These are phyloP conservation scores for Australoheros scitulus DNA, from an alignment of 2,113 vertebrate genomes.

Conservation along the genomic window DNA sequence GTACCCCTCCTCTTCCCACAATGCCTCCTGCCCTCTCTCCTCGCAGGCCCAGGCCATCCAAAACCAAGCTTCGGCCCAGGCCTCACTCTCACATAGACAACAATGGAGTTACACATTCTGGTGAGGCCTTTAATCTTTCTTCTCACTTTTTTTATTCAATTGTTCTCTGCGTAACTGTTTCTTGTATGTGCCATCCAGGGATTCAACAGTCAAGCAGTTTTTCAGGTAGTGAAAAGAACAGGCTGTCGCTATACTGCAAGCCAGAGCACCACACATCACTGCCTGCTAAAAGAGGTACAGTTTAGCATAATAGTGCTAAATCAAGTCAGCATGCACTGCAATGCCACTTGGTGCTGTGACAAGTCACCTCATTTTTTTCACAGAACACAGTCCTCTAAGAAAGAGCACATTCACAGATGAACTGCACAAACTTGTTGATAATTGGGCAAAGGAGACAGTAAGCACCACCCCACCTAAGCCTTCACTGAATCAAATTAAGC, in stretches of 20 bases:
- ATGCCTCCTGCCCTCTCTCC: conserved; percentile 80
- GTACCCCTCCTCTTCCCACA: conserved; percentile 70
- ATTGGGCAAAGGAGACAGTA: conserved; percentile 89
- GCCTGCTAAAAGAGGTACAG: conserved; percentile 66
- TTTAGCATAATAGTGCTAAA: not conserved
- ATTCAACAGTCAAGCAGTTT: conserved; percentile 76
- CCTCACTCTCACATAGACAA: conserved; percentile 87
- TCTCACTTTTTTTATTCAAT: not conserved
- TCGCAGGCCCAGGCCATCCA: conserved; percentile 83
- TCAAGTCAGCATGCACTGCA: not conserved
- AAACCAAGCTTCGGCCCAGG: conserved; percentile 83
- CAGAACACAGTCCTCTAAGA: conserved; percentile 78
- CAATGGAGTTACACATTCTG: conserved; percentile 79
- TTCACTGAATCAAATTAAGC: conserved; percentile 92
- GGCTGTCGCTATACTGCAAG: conserved; percentile 54
- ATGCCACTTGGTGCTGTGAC: not conserved
- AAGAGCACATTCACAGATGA: conserved; percentile 93
- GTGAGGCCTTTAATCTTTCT: conserved; percentile 64
- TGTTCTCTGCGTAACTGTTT: not conserved
- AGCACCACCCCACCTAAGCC: conserved; percentile 82
- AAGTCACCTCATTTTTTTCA: conserved; percentile 22
- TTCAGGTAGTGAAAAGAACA: conserved; percentile 69
- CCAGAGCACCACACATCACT: conserved; percentile 50
- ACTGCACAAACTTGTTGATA: conserved; percentile 91
- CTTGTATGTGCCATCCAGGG: conserved; percentile 52